phyloP scores from a whole-genome alignment of 2,797 vertebrate species.

The Anolis apletophallus region DNA sequence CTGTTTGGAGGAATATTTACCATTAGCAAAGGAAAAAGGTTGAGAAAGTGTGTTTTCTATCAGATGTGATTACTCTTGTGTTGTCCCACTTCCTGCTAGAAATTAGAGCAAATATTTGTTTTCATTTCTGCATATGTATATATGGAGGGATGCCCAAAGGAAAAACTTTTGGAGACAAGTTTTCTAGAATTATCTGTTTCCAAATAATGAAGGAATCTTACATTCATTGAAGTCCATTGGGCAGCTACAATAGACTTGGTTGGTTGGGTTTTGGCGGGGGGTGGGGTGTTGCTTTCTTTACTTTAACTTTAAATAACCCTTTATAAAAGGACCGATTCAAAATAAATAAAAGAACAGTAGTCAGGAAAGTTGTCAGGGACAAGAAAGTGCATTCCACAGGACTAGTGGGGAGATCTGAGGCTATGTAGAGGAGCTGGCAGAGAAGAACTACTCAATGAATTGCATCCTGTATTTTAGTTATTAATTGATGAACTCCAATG shows the following conservation, averaged over 20 bases:
- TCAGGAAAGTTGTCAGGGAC: too few relatives aligned
- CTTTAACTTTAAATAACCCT: background rate
- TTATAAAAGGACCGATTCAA: background rate
- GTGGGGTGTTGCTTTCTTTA: too few relatives aligned
- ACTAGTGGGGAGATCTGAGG: too few relatives aligned
- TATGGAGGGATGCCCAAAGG: too few relatives aligned
- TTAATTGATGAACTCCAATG: constrained; percentile 43
- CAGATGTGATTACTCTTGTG: background rate
- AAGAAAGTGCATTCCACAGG: too few relatives aligned
- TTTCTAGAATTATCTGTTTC: background rate
- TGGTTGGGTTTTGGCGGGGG: too few relatives aligned
- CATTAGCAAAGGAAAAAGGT: background rate
- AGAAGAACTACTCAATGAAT: too few relatives aligned
- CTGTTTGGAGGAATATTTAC: background rate
- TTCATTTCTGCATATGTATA: too few relatives aligned
- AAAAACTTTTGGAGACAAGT: background rate
- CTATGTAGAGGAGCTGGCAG: too few relatives aligned
- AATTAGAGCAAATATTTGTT: background rate
- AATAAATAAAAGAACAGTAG: background rate
- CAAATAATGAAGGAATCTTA: background rate
- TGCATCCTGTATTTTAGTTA: too few relatives aligned
- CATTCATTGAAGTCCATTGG: background rate
- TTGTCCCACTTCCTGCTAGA: background rate
- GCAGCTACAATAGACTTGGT: background rate
- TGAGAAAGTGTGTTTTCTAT: background rate